Conservation (phyloP, 2,113 vertebrate genomes). For the Macquaria australasica region DNA sequence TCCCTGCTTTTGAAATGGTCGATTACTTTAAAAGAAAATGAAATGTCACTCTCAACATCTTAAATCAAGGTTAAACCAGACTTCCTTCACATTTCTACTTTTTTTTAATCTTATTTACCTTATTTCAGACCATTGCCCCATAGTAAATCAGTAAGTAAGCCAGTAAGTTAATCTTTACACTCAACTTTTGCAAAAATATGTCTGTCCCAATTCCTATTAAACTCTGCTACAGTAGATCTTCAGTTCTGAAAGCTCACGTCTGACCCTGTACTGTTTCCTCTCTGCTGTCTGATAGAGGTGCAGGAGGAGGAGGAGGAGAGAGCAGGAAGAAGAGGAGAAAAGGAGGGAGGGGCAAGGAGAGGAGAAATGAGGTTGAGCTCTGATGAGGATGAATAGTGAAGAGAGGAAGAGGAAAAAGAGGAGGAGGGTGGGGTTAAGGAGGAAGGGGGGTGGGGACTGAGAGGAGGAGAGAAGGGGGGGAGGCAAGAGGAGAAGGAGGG, state of each 20-base stretch:
- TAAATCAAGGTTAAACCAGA: conserved; percentile 1
- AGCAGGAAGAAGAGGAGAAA: conserved; percentile 27
- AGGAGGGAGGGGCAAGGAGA: conserved; percentile 41
- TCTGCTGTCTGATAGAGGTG: conserved; percentile 53
- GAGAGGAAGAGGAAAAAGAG: conserved; percentile 50
- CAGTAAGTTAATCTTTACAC: neutral
- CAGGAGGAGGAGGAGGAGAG: conserved; percentile 31
- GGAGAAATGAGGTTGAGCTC: conserved; percentile 67
- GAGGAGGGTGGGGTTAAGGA: conserved; percentile 32
- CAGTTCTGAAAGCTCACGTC: conserved; percentile 41
- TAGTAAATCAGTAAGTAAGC: conserved; percentile 15
- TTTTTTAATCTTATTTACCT: conserved; percentile 20
- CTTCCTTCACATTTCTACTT: neutral
- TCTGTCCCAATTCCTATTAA: conserved; percentile 52
- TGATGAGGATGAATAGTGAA: conserved; percentile 73
- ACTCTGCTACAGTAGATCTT: conserved; percentile 47
- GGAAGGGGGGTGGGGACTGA: neutral
- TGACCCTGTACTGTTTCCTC: conserved; percentile 56
- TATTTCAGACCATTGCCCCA: conserved; percentile 1
- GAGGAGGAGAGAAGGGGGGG: conserved; percentile 12
- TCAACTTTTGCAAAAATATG: conserved; percentile 14
- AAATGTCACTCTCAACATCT: neutral
- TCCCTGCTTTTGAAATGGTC: neutral
- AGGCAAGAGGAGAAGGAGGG: conserved; percentile 20
- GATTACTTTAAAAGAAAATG: neutral